Evolutionary conservation across 2,113 vertebrate genomes (phyloP), one percentile per base, ranked within the genome.

Genomic region (Hylia prasina): DNA sequence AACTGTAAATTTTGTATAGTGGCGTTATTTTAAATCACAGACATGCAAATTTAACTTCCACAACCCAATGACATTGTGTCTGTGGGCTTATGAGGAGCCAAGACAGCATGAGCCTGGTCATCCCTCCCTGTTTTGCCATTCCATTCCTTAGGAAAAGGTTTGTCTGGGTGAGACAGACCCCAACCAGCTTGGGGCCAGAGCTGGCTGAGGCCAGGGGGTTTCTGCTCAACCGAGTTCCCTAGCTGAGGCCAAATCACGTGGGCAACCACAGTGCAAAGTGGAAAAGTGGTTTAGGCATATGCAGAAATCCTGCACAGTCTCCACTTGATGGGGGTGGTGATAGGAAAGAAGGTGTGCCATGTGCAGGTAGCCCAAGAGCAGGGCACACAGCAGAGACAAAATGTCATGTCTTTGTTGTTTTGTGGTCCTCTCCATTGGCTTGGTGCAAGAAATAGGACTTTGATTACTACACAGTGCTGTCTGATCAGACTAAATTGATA

Each of bases 201-300:
- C 23, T 89, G 35, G 7, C 39, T 54, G 33, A 76, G 18, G 4
- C 1, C 4, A n/a, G 15, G 7, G 4, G 0, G 3, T 73, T 35
- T 56, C 31, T 66, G 17, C 12, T 75, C 5, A 6, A 31, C 30
- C 60, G 12, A 40, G 12, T 23, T 12, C 10, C 19, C 15, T 19
- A 60, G 24, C 10, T 54, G 48, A 82, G 27, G 19, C 21, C 0
- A 0, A 24, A 10, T 51, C 33, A 33, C 1, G 0, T 1, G 4
- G 45, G 25, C 17, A 69, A 16, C 7, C 42, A 33, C 11, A 80
- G 50, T 57, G 25, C 6, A 57, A 65, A 61, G 58, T 42, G 20
- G 20, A 69, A 70, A 25, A 24, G 23, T 10, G n/a, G 0, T 61
- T 77, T 80, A 53, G 80, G 27, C 30, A 27, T 30, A 3, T 39